These are phyloP conservation scores for Acanthurus lineatus DNA, from an alignment of 2,797 vertebrate genomes.

Conservation along the genomic window DNA sequence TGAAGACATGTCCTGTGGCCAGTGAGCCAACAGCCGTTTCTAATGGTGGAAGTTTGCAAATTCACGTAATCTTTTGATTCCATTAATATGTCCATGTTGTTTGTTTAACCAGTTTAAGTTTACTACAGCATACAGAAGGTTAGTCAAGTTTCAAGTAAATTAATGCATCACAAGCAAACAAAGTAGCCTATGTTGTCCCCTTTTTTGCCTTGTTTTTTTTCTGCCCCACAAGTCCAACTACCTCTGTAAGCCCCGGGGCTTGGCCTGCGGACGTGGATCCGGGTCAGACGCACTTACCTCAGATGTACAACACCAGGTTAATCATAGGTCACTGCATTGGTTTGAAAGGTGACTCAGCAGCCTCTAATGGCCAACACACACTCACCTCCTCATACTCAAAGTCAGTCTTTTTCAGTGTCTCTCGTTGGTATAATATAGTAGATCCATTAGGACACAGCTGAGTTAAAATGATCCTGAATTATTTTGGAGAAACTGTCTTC, in stretches of 20 bases:
- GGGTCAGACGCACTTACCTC: slow-evolving; percentile 2
- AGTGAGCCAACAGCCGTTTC: too few species aligned
- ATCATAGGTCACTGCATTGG: slow-evolving; percentile 37
- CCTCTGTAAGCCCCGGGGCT: neutral
- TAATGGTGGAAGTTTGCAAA: neutral
- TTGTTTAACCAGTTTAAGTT: neutral
- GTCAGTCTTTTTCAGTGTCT: neutral
- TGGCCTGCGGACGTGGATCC: neutral
- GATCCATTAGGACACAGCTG: slow-evolving; percentile 21
- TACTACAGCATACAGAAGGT: neutral
- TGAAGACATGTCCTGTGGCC: neutral
- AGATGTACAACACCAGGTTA: slow-evolving; percentile 34
- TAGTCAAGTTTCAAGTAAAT: neutral
- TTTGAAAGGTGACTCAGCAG: slow-evolving; percentile 50
- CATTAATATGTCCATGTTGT: neutral
- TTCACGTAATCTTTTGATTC: neutral
- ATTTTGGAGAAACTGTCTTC: neutral
- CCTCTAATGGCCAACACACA: slow-evolving; percentile 28
- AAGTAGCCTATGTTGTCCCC: neutral
- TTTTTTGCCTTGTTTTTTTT: neutral
- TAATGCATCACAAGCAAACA: slow-evolving; percentile 12
- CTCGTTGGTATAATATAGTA: neutral
- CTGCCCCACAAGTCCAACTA: neutral
- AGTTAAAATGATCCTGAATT: neutral
- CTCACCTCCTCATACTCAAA: neutral